Conservation (phyloP, 2,113 vertebrate species). For the Platysteira castanea region DNA sequence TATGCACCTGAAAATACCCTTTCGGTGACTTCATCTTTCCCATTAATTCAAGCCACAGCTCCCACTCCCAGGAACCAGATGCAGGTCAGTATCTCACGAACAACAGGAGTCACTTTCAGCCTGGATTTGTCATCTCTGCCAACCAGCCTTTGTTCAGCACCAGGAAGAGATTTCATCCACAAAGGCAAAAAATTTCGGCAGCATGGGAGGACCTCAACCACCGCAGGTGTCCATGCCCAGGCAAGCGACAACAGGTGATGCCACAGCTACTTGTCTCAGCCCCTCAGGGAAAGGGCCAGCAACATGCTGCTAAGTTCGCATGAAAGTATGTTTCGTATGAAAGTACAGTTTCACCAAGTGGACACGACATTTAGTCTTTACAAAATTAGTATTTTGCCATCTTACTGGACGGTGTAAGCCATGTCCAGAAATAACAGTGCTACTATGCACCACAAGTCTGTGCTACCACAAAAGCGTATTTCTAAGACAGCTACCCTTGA, state of each 20-base stretch:
- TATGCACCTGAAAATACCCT: slow-evolving; percentile 29
- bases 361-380: neutral
- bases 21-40: slow-evolving; percentile 39
- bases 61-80: neutral
- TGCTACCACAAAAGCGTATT: accelerated
- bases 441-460: neutral
- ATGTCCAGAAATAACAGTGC: neutral
- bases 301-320: neutral
- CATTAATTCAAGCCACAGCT: neutral
- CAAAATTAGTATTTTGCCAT: neutral
- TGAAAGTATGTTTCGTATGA: neutral
- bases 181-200: neutral
- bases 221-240: neutral
- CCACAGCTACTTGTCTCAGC: neutral
- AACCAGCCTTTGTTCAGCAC: neutral
- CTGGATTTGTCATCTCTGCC: neutral
- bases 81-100: neutral
- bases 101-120: neutral
- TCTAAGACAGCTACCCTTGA: neutral
- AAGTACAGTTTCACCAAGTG: neutral
- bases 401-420: neutral
- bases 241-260: neutral
- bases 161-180: neutral
- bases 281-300: neutral
- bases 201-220: neutral